Base-by-base conservation (phyloP, 2,797 vertebrate species). In the Micromesistius poutassou region DNA sequence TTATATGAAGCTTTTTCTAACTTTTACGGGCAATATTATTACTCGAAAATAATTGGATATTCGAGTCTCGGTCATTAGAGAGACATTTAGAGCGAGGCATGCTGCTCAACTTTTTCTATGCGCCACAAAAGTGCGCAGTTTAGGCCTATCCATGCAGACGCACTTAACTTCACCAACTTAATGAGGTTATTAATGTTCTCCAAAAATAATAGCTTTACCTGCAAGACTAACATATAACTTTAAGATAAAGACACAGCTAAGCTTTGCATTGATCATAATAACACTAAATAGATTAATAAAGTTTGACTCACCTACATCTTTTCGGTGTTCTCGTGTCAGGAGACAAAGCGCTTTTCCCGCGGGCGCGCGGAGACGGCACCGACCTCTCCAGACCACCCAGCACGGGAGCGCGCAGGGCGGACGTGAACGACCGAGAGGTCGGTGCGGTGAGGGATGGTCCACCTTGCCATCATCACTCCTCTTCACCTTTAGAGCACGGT, bases 351-450 rank as follows among this genome's bases (percentile, higher is more conserved):
- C 71, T 85, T 72, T 84, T 79, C 31, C 42, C 79, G 30, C 13
- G 81, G 79, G 85, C 79, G 82, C 86, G 84, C 88, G 93, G 94
- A 92, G 93, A 94, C 87, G 81, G 90, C 88, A 79, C 93, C 85
- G 85, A 94, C 84, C 80, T 92, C 91, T 87, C 93, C 92, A 28
- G 2, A 62, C 55, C 62, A 62, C 55, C 62, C 25, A 2, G n/a
- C 83, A 84, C 85, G 88, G 82, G 92, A 81, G 79, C 91, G 93
- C 92, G 92, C 92, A 77, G 13, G 35, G 68, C 36, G 50, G 70
- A 82, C 78, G 81, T 80, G 86, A 77, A 82, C 84, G 80, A 33
- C 78, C 40, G 9, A n/a, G 73, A 70, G 42, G 75, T 30, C 73
- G 25, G 74, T 5, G 75, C 55, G 36, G 36, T 74, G 74, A 70